phyloP scores from a whole-genome alignment of 2,113 vertebrate species.

The Toxotes chatareus region DNA sequence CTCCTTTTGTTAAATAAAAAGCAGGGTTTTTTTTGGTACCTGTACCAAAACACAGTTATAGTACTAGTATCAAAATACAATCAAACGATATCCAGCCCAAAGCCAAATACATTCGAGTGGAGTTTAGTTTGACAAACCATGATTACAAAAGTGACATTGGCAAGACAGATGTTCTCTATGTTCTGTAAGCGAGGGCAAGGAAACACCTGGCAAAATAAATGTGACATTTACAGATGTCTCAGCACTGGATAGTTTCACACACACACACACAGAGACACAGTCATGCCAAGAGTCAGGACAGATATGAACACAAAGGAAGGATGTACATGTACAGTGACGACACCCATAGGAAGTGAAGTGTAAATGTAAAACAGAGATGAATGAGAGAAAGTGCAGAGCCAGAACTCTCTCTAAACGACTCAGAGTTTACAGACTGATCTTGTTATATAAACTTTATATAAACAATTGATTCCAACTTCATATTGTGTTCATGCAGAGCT shows the following conservation, averaged over 20 bases:
- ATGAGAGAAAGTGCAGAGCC: constrained; percentile 46
- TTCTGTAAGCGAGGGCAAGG: not conserved
- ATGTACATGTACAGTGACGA: constrained; percentile 10
- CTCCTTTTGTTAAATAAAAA: not conserved
- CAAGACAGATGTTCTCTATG: not conserved
- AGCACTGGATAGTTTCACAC: not conserved
- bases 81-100: not conserved
- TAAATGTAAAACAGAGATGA: not conserved
- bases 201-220: constrained; percentile 21
- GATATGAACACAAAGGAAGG: not conserved
- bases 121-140: not conserved
- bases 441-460: not conserved
- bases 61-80: not conserved
- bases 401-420: not conserved
- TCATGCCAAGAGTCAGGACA: constrained; percentile 23
- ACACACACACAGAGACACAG: constrained; percentile 7
- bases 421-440: not conserved
- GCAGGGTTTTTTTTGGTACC: not conserved
- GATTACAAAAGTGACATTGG: not conserved
- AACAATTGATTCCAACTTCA: not conserved
- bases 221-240: constrained; percentile 20
- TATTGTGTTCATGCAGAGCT: not conserved
- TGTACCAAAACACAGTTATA: not conserved
- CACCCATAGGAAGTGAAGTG: constrained; percentile 1
- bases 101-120: not conserved